A percentile compares a stretch with the other conserved stretches of the same genome.
These are phyloP conservation scores for Leucophora obtusa DNA, from an alignment of 2,888 invertebrate genomes.

Conservation along the genomic window DNA sequence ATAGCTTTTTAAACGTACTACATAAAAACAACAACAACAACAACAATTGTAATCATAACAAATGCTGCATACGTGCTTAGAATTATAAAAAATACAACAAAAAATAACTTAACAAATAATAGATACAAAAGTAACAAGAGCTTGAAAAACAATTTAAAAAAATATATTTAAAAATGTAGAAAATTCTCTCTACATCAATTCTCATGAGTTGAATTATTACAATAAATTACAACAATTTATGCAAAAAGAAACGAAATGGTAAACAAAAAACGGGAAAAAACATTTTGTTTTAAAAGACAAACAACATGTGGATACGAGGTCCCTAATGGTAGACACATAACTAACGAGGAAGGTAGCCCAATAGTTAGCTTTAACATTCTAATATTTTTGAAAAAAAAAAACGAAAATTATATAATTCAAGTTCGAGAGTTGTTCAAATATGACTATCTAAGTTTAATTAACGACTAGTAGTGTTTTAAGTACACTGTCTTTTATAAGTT, in stretches of 20 bases:
- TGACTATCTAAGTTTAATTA: too few relatives aligned
- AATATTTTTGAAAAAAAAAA: too few relatives aligned
- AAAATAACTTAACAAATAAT: constrained; percentile 13
- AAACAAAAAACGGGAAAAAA: constrained; percentile 16
- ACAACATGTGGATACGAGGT: constrained; percentile 35
- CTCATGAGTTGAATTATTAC: constrained; percentile 55
- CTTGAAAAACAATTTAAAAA: background rate
- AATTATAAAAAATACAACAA: constrained; percentile 32
- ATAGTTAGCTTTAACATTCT: background rate
- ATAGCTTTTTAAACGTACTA: constrained; percentile 57
- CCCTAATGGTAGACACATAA: constrained; percentile 5
- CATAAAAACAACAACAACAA: constrained; percentile 33
- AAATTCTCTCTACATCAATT: constrained; percentile 32
- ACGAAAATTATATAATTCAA: too few relatives aligned
- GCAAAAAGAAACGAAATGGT: constrained; percentile 42
- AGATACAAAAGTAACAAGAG: background rate
- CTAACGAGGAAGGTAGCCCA: constrained; percentile 6
- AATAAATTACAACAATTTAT: constrained; percentile 62
- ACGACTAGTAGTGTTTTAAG: too few relatives aligned
- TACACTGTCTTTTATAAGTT: too few relatives aligned
- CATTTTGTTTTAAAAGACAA: constrained; percentile 11
- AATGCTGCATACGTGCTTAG: constrained; percentile 60
- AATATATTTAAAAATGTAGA: constrained; percentile 11
- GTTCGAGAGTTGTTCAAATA: too few relatives aligned
- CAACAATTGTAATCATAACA: constrained; percentile 58